Conservation (phyloP, 2,113 vertebrate species). For the Oenanthe melanoleuca region DNA sequence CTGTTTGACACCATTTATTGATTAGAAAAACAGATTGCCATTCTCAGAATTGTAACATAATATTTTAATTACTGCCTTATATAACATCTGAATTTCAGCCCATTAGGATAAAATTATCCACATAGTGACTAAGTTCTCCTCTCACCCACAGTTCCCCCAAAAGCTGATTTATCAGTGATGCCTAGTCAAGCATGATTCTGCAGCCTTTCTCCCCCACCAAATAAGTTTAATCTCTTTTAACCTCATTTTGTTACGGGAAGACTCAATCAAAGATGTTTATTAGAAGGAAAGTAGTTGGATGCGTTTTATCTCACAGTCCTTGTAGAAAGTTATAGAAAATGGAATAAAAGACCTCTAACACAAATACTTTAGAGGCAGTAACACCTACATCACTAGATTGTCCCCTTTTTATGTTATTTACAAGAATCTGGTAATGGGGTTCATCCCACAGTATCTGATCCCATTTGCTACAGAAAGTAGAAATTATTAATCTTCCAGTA, state of each 20-base stretch:
- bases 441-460: background rate
- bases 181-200: background rate
- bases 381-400: background rate
- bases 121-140: background rate
- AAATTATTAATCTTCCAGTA: background rate
- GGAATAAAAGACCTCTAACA: background rate
- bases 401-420: background rate
- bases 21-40: constrained; percentile 71
- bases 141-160: background rate
- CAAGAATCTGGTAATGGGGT: background rate
- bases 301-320: background rate
- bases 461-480: background rate
- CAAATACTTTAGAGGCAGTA: background rate
- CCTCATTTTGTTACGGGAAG: background rate
- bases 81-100: constrained; percentile 60
- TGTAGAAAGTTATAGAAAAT: background rate
- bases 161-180: background rate
- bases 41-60: constrained; percentile 63
- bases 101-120: constrained; percentile 43
- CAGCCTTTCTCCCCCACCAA: background rate
- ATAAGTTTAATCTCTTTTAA: background rate
- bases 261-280: rapidly evolving
- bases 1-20: constrained; percentile 72
- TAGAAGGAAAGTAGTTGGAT: background rate
- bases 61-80: constrained; percentile 71